Evolutionary conservation across 2,113 vertebrate species (phyloP).

Genomic region (Panurus biarmicus): DNA sequence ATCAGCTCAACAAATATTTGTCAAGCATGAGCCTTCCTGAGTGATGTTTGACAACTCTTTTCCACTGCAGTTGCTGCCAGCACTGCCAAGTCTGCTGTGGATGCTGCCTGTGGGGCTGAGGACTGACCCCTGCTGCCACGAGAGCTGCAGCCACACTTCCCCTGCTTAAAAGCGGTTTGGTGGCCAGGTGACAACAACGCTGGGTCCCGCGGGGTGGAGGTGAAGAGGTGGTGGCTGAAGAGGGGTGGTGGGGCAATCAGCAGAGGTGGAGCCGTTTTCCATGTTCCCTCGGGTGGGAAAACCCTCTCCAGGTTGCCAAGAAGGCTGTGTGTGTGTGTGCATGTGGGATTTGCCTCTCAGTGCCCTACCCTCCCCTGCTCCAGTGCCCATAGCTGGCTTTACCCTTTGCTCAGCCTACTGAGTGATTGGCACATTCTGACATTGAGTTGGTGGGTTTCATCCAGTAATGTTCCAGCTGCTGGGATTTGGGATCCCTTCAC

Average conservation of each 20-base stretch:
- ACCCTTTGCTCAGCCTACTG: background rate
- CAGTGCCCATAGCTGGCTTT: background rate
- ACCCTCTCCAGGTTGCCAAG: background rate
- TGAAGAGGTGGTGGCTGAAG: background rate
- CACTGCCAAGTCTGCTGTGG: background rate
- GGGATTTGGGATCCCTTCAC: background rate
- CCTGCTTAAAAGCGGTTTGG: background rate
- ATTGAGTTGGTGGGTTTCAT: background rate
- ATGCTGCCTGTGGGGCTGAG: background rate
- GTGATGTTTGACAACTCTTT: background rate
- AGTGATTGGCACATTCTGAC: background rate
- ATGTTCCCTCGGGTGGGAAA: fast-evolving
- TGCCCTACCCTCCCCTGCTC: background rate
- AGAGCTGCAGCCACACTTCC: background rate
- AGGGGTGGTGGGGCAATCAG: background rate
- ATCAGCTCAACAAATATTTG: constrained; percentile 28
- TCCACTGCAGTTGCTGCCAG: background rate
- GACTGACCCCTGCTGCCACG: background rate
- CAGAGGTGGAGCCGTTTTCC: background rate
- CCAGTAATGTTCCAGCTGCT: background rate
- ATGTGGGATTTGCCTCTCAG: background rate
- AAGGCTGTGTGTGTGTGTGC: background rate
- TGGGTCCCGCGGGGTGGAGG: fast-evolving
- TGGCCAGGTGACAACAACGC: fast-evolving
- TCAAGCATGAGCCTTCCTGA: background rate